phyloP scores from a whole-genome alignment of 1,140 invertebrate species.

The Stegodyphus mimosarum region DNA sequence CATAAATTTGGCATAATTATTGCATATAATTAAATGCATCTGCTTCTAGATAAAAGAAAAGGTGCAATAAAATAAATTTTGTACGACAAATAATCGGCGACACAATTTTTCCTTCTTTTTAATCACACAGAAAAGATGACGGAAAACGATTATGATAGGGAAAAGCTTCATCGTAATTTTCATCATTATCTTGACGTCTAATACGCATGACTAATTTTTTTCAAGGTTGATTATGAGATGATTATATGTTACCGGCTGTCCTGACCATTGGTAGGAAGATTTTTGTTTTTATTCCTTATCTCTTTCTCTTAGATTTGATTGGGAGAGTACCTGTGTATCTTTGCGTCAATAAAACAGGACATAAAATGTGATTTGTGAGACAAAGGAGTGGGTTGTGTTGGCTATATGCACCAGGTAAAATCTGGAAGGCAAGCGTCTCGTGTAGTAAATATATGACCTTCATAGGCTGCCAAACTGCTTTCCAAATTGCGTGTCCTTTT shows the following conservation, averaged over 20 bases:
- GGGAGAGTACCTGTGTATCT: conserved; percentile 12
- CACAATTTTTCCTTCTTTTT: no score
- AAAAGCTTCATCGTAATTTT: not conserved
- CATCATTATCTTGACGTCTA: conserved; percentile 36
- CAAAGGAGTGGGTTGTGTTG: conserved; percentile 26
- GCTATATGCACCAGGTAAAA: no score
- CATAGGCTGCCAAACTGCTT: no score
- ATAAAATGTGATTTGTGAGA: conserved; percentile 54
- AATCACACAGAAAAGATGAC: no score
- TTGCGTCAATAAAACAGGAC: conserved; percentile 40
- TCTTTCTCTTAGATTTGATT: conserved; percentile 28
- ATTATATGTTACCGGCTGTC: conserved; percentile 31
- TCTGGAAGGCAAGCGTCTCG: no score
- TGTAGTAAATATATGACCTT: no score
- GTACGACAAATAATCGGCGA: no score
- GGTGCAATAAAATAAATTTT: no score
- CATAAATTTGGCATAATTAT: no score
- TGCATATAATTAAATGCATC: no score
- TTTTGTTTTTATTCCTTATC: conserved; percentile 21
- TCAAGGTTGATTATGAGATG: conserved; percentile 32
- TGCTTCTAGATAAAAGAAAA: no score
- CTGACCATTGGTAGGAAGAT: not conserved
- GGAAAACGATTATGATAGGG: not conserved
- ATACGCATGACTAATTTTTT: conserved; percentile 54
- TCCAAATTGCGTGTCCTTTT: no score